Evolutionary conservation across 2,113 vertebrate genomes (phyloP).

Genomic region (Catharus bicknelli): DNA sequence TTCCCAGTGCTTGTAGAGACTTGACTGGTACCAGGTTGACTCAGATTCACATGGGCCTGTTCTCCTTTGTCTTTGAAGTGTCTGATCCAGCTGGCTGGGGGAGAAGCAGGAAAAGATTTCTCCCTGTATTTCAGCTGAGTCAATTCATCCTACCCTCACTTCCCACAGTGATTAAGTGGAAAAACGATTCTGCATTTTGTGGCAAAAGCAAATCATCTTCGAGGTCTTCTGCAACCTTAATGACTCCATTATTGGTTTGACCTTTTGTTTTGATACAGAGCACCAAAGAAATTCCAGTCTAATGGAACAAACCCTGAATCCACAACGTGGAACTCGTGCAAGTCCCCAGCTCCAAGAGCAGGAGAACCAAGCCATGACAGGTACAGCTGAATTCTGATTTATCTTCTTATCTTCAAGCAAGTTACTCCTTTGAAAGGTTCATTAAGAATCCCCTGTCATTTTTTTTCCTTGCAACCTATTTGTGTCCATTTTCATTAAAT

Average conservation of each 20-base stretch:
- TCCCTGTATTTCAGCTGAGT: not conserved
- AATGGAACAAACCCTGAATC: not conserved
- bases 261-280: not conserved
- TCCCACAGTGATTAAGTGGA: not conserved
- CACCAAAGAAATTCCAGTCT: not conserved
- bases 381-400: not conserved
- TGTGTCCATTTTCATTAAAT: not conserved
- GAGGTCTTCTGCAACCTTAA: not conserved
- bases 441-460: not conserved
- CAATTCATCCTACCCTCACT: not conserved
- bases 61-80: not conserved
- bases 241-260: not conserved
- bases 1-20: not conserved
- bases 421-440: not conserved
- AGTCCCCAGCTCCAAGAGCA: not conserved
- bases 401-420: not conserved
- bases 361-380: not conserved
- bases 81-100: not conserved
- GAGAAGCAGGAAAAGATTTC: not conserved
- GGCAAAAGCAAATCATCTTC: not conserved
- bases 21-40: not conserved
- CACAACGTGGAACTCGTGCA: rapidly evolving
- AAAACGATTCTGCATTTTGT: not conserved
- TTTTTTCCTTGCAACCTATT: not conserved
- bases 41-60: not conserved